Evolutionary conservation across 2,797 vertebrate species (phyloP), one percentile per base, ranked within the genome.

Genomic region (Pampus argenteus): DNA sequence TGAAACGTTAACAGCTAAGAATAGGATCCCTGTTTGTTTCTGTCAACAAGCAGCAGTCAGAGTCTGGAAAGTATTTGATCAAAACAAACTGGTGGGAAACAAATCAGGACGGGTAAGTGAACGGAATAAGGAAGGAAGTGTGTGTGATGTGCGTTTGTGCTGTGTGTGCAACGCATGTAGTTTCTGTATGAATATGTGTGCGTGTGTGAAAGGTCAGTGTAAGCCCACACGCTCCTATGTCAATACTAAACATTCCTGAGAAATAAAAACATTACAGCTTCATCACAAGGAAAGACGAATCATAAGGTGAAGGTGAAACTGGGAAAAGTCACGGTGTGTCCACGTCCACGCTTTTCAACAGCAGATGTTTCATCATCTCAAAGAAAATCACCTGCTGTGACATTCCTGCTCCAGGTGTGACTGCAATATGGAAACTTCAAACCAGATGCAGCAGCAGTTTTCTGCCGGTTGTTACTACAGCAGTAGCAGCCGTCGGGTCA

Each of bases 81-180:
- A 77, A 84, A 81, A 77, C 55, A 50, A 28, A 51, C 70, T 25
- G 72, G 52, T 74, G 69, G 61, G 61, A 84, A 84, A 82, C 49
- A 54, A 65, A 86, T 81, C 54, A 76, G 40, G 8, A 51, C 45
- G 65, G 44, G 15, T 36, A 31, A 56, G 31, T 71, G 66, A 77
- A 54, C 49, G n/a, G 80, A 73, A 62, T 38, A 49, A 61, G 66
- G 66, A 80, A 74, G 76, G 61, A 72, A 65, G 69, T 59, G 36
- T 59, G 59, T 31, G 29, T n/a, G n/a, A n/a, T 31, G 29, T 31
- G 29, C 2, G 29, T 31, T 8, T 31, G 29, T 31, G 57, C 26
- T 36, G 52, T 54, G 49, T 66, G 25, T 52, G 29, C n/a, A 13
- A 48, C 8, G 8, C 6, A 47, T 36, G 22, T 13, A 13, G 26